Conservation (phyloP, 2,888 invertebrate species). For the Epinotia demarniana region DNA sequence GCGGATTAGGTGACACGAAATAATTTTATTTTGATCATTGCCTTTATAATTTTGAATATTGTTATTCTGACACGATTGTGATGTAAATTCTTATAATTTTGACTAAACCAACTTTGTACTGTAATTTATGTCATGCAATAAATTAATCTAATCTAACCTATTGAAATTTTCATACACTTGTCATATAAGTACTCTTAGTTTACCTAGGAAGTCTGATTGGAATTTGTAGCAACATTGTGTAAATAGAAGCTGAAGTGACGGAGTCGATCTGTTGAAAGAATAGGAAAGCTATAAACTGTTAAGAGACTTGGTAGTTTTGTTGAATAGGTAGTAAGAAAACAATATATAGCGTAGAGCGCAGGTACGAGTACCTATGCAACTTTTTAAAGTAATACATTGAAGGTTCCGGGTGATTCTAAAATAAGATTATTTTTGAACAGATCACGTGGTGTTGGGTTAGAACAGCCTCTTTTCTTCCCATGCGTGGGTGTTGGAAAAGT, state of each 20-base stretch:
- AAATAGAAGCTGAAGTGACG: background rate
- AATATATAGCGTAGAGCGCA: background rate
- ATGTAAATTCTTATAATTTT: background rate
- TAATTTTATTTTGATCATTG: no score
- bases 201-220: conserved; percentile 9
- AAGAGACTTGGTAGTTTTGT: background rate
- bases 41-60: no score
- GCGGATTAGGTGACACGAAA: no score
- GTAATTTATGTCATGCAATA: no score
- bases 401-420: background rate
- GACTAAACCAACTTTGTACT: no score
- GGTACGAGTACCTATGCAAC: background rate
- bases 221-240: conserved; percentile 24
- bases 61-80: background rate
- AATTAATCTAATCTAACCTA: no score
- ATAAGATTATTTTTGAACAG: background rate
- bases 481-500: no score
- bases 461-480: no score
- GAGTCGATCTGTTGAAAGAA: conserved; percentile 1
- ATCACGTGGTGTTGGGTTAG: no score
- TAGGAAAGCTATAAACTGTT: conserved; percentile 21
- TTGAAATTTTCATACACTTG: no score
- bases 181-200: background rate
- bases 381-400: conserved; percentile 9
- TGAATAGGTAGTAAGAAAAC: conserved; percentile 1